These are phyloP conservation scores for Chiloscyllium plagiosum DNA, from an alignment of 2,113 vertebrate species.

Conservation along the genomic window DNA sequence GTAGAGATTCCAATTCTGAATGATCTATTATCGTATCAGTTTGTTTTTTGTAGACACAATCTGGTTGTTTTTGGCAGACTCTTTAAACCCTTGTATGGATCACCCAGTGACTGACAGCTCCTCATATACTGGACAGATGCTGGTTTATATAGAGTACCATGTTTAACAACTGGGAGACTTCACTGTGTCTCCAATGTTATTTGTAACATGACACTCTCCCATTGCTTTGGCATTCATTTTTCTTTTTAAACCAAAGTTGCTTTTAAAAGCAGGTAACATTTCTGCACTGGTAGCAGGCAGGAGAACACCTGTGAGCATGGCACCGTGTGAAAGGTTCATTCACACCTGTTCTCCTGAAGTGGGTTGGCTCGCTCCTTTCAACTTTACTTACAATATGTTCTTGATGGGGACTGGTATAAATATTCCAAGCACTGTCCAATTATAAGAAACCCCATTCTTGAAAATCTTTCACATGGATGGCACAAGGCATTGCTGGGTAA, in stretches of 20 bases:
- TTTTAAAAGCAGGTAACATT: neutral
- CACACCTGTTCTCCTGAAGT: neutral
- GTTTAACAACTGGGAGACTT: neutral
- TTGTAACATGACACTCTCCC: neutral
- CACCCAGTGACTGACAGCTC: neutral
- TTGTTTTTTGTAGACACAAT: neutral
- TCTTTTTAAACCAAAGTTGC: neutral
- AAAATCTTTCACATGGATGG: neutral
- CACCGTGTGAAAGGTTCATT: neutral
- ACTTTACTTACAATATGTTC: no score
- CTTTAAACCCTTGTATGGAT: neutral
- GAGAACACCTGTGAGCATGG: neutral
- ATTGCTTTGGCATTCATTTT: neutral
- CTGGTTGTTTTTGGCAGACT: neutral
- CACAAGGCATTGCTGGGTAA: neutral
- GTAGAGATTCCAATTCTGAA: neutral
- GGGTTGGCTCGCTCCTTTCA: neutral
- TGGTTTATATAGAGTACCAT: neutral
- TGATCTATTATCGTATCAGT: neutral
- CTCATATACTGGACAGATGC: neutral
- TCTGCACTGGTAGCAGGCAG: neutral
- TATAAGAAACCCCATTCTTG: neutral
- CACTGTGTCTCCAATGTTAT: neutral
- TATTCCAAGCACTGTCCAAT: neutral
- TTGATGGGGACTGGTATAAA: neutral